Conservation (phyloP, 2,888 invertebrate species). For the Mythimna loreyi region DNA sequence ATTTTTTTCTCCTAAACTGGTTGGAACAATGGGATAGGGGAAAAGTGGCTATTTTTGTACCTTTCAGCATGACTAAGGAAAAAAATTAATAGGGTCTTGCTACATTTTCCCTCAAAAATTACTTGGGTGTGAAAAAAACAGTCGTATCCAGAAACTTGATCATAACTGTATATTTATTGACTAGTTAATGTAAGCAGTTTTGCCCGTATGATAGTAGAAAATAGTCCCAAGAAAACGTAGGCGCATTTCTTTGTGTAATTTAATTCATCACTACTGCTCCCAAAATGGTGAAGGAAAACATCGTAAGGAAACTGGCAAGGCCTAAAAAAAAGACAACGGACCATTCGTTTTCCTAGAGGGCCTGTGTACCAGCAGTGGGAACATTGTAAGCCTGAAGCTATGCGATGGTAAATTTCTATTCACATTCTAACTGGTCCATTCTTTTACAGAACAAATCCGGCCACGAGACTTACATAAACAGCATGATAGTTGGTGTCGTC, state of each 20-base stretch:
- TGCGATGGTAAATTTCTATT: no score
- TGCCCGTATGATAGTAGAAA: no score
- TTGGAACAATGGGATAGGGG: slow-evolving; percentile 29
- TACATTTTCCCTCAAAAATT: slow-evolving; percentile 17
- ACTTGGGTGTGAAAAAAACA: slow-evolving; percentile 4
- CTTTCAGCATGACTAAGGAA: slow-evolving; percentile 52
- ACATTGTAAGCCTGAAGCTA: no score
- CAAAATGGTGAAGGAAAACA: no score
- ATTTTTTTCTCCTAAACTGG: slow-evolving; percentile 29
- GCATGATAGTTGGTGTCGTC: slow-evolving; percentile 77
- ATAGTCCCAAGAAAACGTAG: no score
- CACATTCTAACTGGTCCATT: neutral
- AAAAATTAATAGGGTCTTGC: slow-evolving; percentile 27
- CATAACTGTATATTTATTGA: neutral
- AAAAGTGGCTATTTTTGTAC: slow-evolving; percentile 39
- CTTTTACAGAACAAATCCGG: slow-evolving; percentile 76
- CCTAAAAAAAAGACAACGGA: no score
- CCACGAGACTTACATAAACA: slow-evolving; percentile 81
- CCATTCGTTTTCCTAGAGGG: no score
- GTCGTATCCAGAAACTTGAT: neutral
- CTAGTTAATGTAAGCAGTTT: neutral
- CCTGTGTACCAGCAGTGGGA: no score
- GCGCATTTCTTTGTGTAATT: no score
- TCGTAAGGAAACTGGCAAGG: no score
- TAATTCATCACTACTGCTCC: no score